Conservation (phyloP, 2,888 invertebrate species). For the Pinctada fucata region DNA sequence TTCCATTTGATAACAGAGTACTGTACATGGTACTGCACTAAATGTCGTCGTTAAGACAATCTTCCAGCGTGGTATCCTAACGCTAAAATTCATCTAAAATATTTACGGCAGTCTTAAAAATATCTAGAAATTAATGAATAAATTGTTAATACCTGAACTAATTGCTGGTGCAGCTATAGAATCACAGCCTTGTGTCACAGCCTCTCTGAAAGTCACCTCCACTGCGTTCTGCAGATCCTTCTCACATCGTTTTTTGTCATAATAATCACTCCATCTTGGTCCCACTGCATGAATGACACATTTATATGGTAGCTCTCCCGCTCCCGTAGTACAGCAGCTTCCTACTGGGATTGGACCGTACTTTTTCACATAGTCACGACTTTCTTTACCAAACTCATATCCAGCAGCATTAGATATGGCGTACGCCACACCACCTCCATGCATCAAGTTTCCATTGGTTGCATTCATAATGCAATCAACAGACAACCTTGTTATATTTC, state of each 20-base stretch:
- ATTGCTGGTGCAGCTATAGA: slow-evolving; percentile 50
- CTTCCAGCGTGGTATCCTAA: too few relatives aligned
- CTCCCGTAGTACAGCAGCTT: slow-evolving; percentile 44
- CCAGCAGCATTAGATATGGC: slow-evolving; percentile 47
- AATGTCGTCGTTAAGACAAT: too few relatives aligned
- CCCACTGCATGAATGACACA: slow-evolving; percentile 59
- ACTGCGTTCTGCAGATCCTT: slow-evolving; percentile 43
- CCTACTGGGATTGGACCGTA: slow-evolving; percentile 49
- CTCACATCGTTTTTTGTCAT: slow-evolving; percentile 27
- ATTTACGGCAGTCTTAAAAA: too few relatives aligned
- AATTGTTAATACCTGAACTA: slow-evolving; percentile 54
- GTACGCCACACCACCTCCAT: slow-evolving; percentile 49
- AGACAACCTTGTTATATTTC: too few relatives aligned
- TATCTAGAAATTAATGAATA: too few relatives aligned
- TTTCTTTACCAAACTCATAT: slow-evolving; percentile 42
- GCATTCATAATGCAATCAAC: too few relatives aligned
- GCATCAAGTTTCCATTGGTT: too few relatives aligned
- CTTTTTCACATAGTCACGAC: slow-evolving; percentile 38
- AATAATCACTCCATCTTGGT: slow-evolving; percentile 52
- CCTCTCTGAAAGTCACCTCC: slow-evolving; percentile 47
- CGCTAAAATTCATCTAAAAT: too few relatives aligned
- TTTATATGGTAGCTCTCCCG: slow-evolving; percentile 51
- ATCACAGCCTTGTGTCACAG: slow-evolving; percentile 33
- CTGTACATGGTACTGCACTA: too few relatives aligned
- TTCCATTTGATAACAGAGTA: too few relatives aligned